Percentiles rank a stretch among this genome's conserved stretches.
phyloP scores from a whole-genome alignment of 1,140 invertebrate species.

The Plectus sambesii region DNA sequence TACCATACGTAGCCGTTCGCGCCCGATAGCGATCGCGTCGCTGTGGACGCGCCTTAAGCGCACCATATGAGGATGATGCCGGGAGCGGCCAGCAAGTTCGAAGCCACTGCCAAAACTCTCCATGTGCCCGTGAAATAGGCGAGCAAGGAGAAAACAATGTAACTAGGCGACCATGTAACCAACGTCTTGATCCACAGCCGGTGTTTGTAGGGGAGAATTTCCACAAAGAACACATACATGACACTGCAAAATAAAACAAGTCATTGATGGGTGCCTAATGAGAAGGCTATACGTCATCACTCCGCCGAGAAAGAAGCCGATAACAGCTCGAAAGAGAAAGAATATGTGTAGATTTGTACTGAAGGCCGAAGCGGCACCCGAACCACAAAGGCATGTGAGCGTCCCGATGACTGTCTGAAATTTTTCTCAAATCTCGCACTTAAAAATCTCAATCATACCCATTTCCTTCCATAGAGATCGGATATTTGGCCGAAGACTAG shows the following conservation, averaged over 20 bases:
- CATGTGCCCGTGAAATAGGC: slow-evolving; percentile 4
- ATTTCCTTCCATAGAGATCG: slow-evolving; percentile 21
- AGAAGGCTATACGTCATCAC: slow-evolving; percentile 13
- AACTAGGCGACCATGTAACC: slow-evolving; percentile 22
- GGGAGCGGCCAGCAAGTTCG: slow-evolving; percentile 12
- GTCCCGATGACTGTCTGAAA: slow-evolving; percentile 21
- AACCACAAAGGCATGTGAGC: slow-evolving; percentile 14
- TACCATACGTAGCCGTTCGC: too few species aligned
- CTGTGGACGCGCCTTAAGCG: too few species aligned
- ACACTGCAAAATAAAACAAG: slow-evolving; percentile 11
- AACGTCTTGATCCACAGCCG: slow-evolving; percentile 25
- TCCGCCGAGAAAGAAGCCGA: slow-evolving; percentile 25
- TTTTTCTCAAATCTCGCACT: slow-evolving; percentile 1
- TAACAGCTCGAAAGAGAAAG: slow-evolving; percentile 14
- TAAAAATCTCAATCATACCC: slow-evolving; percentile 12
- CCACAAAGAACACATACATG: slow-evolving; percentile 21
- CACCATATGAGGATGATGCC: slow-evolving; percentile 15
- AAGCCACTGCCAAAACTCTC: slow-evolving; percentile 1
- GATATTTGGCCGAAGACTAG: slow-evolving; percentile 22
- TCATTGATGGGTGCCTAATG: neutral
- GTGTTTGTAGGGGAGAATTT: slow-evolving; percentile 26
- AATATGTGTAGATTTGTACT: slow-evolving; percentile 17
- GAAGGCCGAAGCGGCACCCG: slow-evolving; percentile 16
- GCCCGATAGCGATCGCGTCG: too few species aligned
- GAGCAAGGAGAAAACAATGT: slow-evolving; percentile 7